Conservation (phyloP, 2,888 invertebrate species). For the Dusona sp. region DNA sequence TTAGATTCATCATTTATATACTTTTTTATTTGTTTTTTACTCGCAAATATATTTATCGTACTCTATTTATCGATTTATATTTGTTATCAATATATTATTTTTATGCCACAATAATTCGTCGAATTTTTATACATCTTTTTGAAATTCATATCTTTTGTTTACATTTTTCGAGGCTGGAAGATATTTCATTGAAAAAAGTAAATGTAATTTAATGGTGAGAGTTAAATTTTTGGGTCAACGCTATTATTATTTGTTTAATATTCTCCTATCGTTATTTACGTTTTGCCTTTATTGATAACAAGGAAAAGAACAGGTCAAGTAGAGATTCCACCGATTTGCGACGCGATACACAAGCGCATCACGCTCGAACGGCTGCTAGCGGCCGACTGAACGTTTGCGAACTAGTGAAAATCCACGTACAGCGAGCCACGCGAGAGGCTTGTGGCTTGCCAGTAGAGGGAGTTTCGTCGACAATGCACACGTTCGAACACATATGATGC, state of each 20-base stretch:
- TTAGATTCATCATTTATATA: background rate
- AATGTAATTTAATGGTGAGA: background rate
- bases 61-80: background rate
- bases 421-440: conserved; percentile 36
- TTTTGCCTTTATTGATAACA: background rate
- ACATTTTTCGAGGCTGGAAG: background rate
- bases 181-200: background rate
- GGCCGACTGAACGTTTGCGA: conserved; percentile 80
- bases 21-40: background rate
- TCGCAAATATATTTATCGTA: background rate
- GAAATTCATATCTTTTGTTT: background rate
- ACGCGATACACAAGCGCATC: conserved; percentile 65
- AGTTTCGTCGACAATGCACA: conserved; percentile 56
- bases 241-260: background rate
- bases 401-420: conserved; percentile 31
- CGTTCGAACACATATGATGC: conserved; percentile 2
- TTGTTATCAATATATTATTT: background rate
- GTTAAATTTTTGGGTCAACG: background rate
- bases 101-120: background rate
- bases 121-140: background rate
- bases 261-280: background rate
- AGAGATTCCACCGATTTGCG: conserved; percentile 11
- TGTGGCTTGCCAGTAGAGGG: conserved; percentile 56
- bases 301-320: background rate
- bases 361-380: conserved; percentile 81